Conservation (phyloP, 2,797 vertebrate species). For the Champsocephalus esox region DNA sequence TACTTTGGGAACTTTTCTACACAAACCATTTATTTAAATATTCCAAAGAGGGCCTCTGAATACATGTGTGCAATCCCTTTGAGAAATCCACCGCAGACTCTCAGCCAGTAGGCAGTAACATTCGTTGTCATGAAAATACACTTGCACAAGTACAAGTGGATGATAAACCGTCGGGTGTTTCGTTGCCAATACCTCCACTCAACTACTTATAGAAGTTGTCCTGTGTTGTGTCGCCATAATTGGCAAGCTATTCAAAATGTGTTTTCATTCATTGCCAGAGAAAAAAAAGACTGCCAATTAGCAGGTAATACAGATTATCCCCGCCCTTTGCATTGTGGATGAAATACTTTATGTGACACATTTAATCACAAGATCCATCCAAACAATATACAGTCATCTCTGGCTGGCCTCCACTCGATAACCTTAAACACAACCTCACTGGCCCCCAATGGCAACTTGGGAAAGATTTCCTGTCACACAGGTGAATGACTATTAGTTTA, state of each 20-base stretch:
- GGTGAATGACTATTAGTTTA: constrained; percentile 87
- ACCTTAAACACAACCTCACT: constrained; percentile 81
- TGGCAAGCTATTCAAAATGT: neutral
- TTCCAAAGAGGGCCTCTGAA: constrained; percentile 48
- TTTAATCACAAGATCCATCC: constrained; percentile 52
- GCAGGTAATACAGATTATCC: constrained; percentile 25
- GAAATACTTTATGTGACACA: constrained; percentile 39
- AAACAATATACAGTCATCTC: constrained; percentile 70
- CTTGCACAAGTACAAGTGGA: constrained; percentile 29
- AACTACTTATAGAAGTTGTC: constrained; percentile 38
- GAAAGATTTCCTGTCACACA: constrained; percentile 88
- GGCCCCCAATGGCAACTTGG: constrained; percentile 72
- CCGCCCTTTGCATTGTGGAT: constrained; percentile 49
- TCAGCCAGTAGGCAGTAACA: constrained; percentile 46
- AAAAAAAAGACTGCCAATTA: constrained; percentile 42
- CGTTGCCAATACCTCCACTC: constrained; percentile 30
- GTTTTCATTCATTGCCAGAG: constrained; percentile 14
- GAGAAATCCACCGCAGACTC: constrained; percentile 56
- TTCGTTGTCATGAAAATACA: constrained; percentile 42
- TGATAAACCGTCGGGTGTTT: constrained; percentile 18
- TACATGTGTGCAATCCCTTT: constrained; percentile 60
- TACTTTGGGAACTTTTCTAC: constrained; percentile 8
- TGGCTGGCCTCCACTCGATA: constrained; percentile 68
- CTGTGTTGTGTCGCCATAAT: constrained; percentile 37
- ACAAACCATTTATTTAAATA: constrained; percentile 46